Evolutionary conservation across 1,140 invertebrate species (phyloP), one percentile per base, ranked within the genome.

Genomic region (Drosophila eugracilis): DNA sequence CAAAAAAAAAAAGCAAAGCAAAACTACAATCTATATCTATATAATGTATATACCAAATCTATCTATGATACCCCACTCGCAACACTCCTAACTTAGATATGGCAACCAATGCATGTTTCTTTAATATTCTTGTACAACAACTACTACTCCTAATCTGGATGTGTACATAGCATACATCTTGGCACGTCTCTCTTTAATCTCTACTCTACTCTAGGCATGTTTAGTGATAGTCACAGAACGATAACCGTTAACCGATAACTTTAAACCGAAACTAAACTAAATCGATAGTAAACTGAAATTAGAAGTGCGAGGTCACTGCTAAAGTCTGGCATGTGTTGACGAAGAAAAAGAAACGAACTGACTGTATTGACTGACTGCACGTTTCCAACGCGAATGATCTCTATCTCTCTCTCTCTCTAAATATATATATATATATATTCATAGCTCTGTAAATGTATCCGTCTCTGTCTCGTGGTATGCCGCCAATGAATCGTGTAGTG

Each of bases 1-100:
- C n/a, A n/a, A n/a, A n/a, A n/a, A n/a, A n/a, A n/a, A n/a, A n/a
- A 89, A 78, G 60, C 54, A 67, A 89, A 89, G 79, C 75, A 53
- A 70, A 75, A 66, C 37, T 53, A 65, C 53, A 78, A 79, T 60
- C 60, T 58, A 19, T 58, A 19, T 62, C 30, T 72, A 59, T 55
- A 78, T 78, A 78, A 78, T 78, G 34, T 39, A 75, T 75, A 37
- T 54, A 75, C 42, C 53, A 71, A 71, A 83, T 63, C 41, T 71
- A 76, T 48, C 44, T 47, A 76, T 72, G 34, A 47, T 14, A 50
- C 58, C 49, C 59, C 50, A 62, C 59, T 70, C 50, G 52, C 50
- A 70, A 70, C 62, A 66, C 66, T 54, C 37, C 26, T 48, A 39
- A 75, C 54, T 62, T 72, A 66, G 54, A 84, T 57, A 55, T 70